These are phyloP conservation scores for Tolmerus cingulatus DNA, from an alignment of 2,888 invertebrate species.

Conservation along the genomic window DNA sequence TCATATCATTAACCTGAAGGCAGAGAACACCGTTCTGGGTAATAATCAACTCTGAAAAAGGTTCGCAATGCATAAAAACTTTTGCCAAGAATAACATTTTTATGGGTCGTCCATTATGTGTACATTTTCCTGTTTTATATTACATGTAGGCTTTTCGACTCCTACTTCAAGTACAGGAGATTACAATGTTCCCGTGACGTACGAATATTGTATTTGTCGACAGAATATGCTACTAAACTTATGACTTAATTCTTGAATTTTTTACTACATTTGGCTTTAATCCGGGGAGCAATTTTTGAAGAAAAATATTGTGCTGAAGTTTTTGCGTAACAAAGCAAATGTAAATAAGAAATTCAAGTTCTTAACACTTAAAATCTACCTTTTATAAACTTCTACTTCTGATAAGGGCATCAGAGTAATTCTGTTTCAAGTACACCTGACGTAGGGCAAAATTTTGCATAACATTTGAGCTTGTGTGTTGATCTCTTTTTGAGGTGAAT, in stretches of 20 bases:
- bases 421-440: not conserved
- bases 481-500: no score
- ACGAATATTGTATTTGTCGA: not conserved
- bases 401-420: not conserved
- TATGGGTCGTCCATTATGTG: not conserved
- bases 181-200: not conserved
- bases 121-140: not conserved
- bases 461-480: no score
- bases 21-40: not conserved
- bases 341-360: not conserved
- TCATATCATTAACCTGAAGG: not conserved
- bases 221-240: not conserved
- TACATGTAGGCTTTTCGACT: not conserved
- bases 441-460: not conserved
- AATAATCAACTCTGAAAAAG: conserved; percentile 1
- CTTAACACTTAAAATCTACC: not conserved
- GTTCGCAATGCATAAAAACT: not conserved
- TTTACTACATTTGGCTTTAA: not conserved
- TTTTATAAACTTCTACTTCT: not conserved
- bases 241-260: not conserved
- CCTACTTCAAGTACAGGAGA: not conserved
- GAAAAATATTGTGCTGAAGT: not conserved
- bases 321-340: not conserved
- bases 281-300: not conserved
- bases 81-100: not conserved